These are phyloP conservation scores for fruit fly (Drosophila melanogaster) DNA, from an alignment of 1,140 invertebrate species.

Conservation along the genomic window DNA sequence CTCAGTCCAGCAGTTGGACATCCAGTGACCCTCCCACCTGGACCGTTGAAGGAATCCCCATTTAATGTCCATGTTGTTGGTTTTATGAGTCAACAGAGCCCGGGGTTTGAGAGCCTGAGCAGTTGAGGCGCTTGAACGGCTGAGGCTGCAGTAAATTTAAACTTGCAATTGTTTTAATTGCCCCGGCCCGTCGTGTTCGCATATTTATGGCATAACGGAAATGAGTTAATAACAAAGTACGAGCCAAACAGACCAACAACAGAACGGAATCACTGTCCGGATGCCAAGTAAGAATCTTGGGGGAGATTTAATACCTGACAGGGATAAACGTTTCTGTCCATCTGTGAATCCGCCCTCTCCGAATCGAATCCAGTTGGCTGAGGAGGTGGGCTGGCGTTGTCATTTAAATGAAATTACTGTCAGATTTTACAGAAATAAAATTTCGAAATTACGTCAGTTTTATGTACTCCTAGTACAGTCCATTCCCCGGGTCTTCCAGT, in stretches of 20 bases:
- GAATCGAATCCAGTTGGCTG: neutral
- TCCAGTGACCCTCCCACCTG: constrained; percentile 9
- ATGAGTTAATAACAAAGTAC: constrained; percentile 82
- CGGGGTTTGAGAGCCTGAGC: constrained; percentile 20
- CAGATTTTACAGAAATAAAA: constrained; percentile 81
- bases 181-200: constrained; percentile 70
- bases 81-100: constrained; percentile 72
- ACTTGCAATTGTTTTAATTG: constrained; percentile 81
- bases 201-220: constrained; percentile 82
- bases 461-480: constrained; percentile 60
- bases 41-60: constrained; percentile 17
- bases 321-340: constrained; percentile 73
- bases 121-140: constrained; percentile 17
- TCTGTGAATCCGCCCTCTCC: constrained; percentile 17
- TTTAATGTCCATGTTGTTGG: constrained; percentile 70
- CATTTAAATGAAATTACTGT: constrained; percentile 82
- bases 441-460: constrained; percentile 75
- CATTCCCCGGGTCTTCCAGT: neutral
- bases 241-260: constrained; percentile 50
- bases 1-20: neutral
- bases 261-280: constrained; percentile 29
- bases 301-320: constrained; percentile 78
- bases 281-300: constrained; percentile 27
- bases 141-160: constrained; percentile 78
- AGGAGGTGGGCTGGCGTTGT: constrained; percentile 47